A percentile compares a stretch with the other conserved stretches of the same genome.
phyloP scores from a whole-genome alignment of 2,797 vertebrate genomes.

The Tragopan temminckii region DNA sequence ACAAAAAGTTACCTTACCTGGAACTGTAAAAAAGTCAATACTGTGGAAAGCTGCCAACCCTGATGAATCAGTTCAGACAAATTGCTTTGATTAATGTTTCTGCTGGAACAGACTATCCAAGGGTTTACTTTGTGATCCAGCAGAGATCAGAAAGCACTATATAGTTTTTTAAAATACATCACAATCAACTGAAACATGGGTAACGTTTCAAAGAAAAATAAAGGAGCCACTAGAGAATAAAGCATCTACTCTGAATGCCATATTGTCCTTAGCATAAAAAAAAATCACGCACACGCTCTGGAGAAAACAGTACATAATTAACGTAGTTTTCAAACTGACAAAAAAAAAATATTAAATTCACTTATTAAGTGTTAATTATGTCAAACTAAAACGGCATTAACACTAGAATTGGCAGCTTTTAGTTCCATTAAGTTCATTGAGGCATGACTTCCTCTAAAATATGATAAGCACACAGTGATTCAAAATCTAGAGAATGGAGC shows the following conservation, averaged over 20 bases:
- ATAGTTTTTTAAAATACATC: neutral
- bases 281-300: neutral
- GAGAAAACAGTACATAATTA: neutral
- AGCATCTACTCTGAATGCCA: neutral
- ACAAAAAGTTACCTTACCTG: neutral
- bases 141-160: conserved; percentile 23
- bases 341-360: neutral
- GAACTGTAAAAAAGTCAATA: conserved; percentile 14
- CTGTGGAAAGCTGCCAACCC: neutral
- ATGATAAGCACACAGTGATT: neutral
- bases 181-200: neutral
- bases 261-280: neutral
- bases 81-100: neutral
- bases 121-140: conserved; percentile 10
- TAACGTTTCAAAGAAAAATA: neutral
- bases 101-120: neutral
- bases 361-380: neutral
- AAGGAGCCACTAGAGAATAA: neutral
- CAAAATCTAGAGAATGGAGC: neutral
- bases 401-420: neutral
- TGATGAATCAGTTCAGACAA: conserved; percentile 1
- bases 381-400: neutral
- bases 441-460: neutral
- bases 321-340: neutral
- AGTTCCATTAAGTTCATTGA: neutral